Base-by-base conservation (phyloP, 2,888 invertebrate species). In the Protula sp. region DNA sequence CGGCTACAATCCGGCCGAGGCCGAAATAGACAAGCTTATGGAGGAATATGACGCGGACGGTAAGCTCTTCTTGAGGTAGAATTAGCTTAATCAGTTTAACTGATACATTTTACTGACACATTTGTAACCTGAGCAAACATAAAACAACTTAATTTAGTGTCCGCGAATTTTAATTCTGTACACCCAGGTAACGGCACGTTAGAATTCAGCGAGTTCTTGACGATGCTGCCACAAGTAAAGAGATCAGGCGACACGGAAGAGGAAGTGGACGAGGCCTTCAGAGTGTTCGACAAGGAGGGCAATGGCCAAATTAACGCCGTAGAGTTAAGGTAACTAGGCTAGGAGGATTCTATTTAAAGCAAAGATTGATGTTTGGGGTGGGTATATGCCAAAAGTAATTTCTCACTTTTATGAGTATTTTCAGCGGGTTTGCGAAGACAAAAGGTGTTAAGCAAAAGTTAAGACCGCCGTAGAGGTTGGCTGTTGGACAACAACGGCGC, bases 181-280 rank as follows among this genome's bases (percentile, higher is more conserved):
- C n/a, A n/a, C n/a, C n/a, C 52, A 58, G 59, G 48, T 14, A 59
- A 24, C 22, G 63, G 60, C 2, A 30, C 61, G 1, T 31, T 63
- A 4, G 63, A 63, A 29, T 63, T 63, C 61, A 58, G 47, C n/a
- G 63, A 63, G 26, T 63, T 63, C 54, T 59, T 63, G 2, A 54
- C 58, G 4, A 61, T 63, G 61, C 30, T 63, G 24, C 55, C 57
- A 26, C 53, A 45, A 19, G 38, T 63, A 47, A 47, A 61, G 50
- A 38, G 51, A 19, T 52, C 45, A 14, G 60, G 60, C 2, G 59
- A 61, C 58, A 61, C 61, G n/a, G 63, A 63, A 51, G 63, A 63
- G 4, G 60, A 61, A 28, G 5, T 63, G 31, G 63, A 63, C 22
- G 63, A 63, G 50, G 63, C 63, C 2, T 63, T 63, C 61, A 5